Evolutionary conservation across 2,888 invertebrate species (phyloP).

Genomic region (Noctua pronuba): DNA sequence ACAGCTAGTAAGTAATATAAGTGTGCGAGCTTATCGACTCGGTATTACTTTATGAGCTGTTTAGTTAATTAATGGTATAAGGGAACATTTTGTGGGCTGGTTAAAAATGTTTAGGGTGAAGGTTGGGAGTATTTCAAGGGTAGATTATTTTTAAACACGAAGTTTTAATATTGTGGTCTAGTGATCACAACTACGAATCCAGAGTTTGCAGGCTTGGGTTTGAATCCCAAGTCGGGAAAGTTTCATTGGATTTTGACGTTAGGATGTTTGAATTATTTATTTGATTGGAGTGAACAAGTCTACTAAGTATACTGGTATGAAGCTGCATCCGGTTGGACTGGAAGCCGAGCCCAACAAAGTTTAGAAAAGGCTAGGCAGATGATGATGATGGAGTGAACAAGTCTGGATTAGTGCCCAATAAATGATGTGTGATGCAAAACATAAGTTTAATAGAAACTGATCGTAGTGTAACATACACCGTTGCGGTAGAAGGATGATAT

Average conservation of each 20-base stretch:
- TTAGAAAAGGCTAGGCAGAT: not conserved
- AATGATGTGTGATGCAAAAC: not conserved
- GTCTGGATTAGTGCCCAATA: not conserved
- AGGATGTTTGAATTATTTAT: not conserved
- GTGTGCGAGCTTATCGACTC: slow-evolving; percentile 40
- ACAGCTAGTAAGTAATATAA: slow-evolving; percentile 30
- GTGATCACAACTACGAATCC: not conserved
- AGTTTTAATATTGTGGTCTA: not conserved
- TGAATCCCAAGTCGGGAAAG: not conserved
- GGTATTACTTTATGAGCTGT: slow-evolving; percentile 24
- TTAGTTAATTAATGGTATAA: slow-evolving; percentile 23
- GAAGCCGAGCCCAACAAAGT: not conserved
- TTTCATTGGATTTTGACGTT: not conserved
- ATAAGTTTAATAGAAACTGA: not conserved
- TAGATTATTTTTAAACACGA: not conserved
- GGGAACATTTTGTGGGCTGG: not conserved
- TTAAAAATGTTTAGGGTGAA: slow-evolving; percentile 9
- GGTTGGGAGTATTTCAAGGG: not conserved
- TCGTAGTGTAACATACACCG: not conserved
- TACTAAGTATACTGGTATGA: not conserved
- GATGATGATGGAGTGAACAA: not conserved
- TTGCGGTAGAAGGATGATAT: not conserved
- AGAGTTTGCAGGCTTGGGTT: not conserved
- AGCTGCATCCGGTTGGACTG: not conserved
- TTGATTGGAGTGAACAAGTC: not conserved